These are phyloP conservation scores for Drosophila repletoides DNA, from an alignment of 1,140 invertebrate genomes.

Conservation along the genomic window DNA sequence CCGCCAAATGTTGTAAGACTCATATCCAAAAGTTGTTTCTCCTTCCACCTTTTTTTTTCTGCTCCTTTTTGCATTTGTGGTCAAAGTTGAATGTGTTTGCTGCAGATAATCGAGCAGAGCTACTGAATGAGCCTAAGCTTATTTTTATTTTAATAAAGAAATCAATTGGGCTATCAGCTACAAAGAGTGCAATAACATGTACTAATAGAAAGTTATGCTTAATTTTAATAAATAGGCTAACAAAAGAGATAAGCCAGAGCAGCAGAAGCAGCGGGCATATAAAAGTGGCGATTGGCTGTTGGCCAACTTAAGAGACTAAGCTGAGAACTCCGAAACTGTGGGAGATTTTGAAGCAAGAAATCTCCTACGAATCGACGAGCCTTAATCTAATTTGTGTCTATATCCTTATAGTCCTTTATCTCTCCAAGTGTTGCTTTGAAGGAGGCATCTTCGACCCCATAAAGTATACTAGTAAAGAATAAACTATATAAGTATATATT, in stretches of 20 bases:
- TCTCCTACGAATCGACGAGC: no score
- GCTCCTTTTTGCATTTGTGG: conserved; percentile 54
- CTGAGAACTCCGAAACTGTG: no score
- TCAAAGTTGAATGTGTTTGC: conserved; percentile 64
- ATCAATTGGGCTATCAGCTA: conserved; percentile 40
- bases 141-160: conserved; percentile 33
- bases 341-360: no score
- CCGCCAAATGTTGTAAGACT: conserved; percentile 40
- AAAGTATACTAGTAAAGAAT: no score
- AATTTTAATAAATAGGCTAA: background rate
- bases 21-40: conserved; percentile 63
- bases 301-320: no score
- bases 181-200: conserved; percentile 32
- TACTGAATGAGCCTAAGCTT: conserved; percentile 18
- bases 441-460: no score
- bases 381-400: no score
- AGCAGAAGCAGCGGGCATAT: background rate
- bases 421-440: no score
- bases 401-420: no score
- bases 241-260: conserved; percentile 1
- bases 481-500: background rate
- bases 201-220: conserved; percentile 5
- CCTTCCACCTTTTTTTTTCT: no score
- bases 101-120: conserved; percentile 26
- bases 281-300: no score